phyloP scores from a whole-genome alignment of 2,113 vertebrate genomes.

The Datnioides undecimradiatus region DNA sequence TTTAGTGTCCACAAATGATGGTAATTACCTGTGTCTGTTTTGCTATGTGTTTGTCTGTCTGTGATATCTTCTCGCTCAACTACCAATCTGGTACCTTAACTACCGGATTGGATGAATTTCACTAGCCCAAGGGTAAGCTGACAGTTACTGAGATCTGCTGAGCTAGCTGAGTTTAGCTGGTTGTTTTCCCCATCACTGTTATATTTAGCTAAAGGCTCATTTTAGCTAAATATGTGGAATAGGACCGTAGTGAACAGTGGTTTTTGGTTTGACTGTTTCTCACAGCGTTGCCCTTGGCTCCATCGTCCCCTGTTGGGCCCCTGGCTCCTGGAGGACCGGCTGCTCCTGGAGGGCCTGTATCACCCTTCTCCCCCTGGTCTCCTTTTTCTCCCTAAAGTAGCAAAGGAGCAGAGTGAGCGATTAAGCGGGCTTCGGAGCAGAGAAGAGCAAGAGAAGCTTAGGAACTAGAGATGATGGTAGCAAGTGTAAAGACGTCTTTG shows the following conservation, averaged over 20 bases:
- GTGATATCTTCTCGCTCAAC: too few relatives aligned
- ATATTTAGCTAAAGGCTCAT: neutral
- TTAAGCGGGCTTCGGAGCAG: neutral
- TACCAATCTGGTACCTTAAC: neutral
- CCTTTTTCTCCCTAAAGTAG: constrained; percentile 87
- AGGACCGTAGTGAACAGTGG: neutral
- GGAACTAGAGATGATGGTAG: neutral
- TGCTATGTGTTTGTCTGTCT: too few relatives aligned
- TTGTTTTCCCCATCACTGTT: neutral
- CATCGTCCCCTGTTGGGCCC: constrained; percentile 93
- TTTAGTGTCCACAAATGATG: neutral
- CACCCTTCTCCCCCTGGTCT: constrained; percentile 96
- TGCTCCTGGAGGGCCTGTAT: constrained; percentile 90
- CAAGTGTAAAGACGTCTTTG: neutral
- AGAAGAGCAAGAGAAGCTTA: neutral
- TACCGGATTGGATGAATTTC: neutral
- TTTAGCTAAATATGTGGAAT: neutral
- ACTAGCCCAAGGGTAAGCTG: neutral
- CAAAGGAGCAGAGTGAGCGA: neutral
- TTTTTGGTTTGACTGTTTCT: constrained; percentile 40
- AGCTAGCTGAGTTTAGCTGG: too few relatives aligned
- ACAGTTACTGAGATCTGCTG: neutral
- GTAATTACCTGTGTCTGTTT: neutral
- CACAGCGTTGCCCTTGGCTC: constrained; percentile 94
- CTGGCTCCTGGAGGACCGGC: constrained; percentile 94